Percentiles rank a stretch among this genome's conserved stretches.
Evolutionary conservation across 2,797 vertebrate genomes (phyloP).

Genomic region (Phrynocephalus vlangalii): DNA sequence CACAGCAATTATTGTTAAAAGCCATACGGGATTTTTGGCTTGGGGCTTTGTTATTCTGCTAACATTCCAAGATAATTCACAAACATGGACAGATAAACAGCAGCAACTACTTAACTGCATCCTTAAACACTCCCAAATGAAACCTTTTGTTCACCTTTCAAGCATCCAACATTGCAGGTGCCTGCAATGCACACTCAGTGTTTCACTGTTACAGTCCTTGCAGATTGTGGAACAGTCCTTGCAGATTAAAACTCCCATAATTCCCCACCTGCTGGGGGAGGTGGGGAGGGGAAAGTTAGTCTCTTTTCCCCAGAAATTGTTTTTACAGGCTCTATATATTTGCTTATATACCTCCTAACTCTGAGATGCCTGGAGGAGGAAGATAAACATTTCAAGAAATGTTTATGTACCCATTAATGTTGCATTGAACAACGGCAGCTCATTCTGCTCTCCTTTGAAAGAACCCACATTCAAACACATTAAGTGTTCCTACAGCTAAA

Average conservation of each 20-base stretch:
- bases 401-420: background rate
- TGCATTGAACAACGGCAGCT: background rate
- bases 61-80: background rate
- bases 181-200: background rate
- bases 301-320: too few relatives aligned
- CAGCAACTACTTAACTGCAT: background rate
- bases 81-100: background rate
- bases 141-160: background rate
- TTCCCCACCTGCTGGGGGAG: too few relatives aligned
- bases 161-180: background rate
- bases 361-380: background rate
- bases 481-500: constrained; percentile 10
- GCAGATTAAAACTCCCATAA: too few relatives aligned
- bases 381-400: background rate
- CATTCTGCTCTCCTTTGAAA: background rate
- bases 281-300: too few relatives aligned
- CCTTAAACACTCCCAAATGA: background rate
- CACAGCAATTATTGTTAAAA: constrained; percentile 20
- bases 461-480: background rate
- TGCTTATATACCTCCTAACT: background rate
- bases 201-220: background rate
- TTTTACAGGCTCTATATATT: background rate
- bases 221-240: too few relatives aligned
- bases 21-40: background rate
- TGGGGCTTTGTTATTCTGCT: background rate